Conservation (phyloP, 2,888 invertebrate species). For the Acleris literana region DNA sequence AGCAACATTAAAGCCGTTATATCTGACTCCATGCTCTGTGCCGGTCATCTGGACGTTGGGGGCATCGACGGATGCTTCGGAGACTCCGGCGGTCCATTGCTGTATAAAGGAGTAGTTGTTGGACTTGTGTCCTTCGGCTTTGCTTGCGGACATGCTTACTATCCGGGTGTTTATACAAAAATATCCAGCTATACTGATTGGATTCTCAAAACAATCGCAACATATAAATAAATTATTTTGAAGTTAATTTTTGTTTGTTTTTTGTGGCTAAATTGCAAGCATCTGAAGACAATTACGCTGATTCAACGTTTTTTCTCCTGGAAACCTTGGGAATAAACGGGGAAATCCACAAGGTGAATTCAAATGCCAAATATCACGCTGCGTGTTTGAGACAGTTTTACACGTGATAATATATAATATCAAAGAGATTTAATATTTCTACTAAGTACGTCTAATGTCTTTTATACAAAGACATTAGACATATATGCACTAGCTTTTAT, state of each 20-base stretch:
- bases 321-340: not conserved
- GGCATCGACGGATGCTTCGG: constrained; percentile 76
- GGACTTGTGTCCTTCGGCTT: constrained; percentile 76
- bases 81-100: constrained; percentile 73
- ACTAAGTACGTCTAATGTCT: no score
- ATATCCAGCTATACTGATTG: constrained; percentile 71
- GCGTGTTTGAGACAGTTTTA: no score
- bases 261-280: no score
- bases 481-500: no score
- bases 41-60: constrained; percentile 64
- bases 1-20: constrained; percentile 63
- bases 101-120: constrained; percentile 72
- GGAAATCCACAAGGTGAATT: no score
- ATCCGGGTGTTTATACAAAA: constrained; percentile 76
- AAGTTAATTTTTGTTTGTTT: not conserved
- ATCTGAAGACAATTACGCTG: constrained; percentile 1
- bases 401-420: no score
- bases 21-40: constrained; percentile 72
- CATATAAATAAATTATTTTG: constrained; percentile 56
- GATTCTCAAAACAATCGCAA: constrained; percentile 65
- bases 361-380: no score
- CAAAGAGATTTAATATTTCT: no score
- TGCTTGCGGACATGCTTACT: constrained; percentile 70
- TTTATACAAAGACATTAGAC: no score
- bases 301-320: no score